Conservation (phyloP, 2,113 vertebrate genomes). For the Gorsachius goisagi region DNA sequence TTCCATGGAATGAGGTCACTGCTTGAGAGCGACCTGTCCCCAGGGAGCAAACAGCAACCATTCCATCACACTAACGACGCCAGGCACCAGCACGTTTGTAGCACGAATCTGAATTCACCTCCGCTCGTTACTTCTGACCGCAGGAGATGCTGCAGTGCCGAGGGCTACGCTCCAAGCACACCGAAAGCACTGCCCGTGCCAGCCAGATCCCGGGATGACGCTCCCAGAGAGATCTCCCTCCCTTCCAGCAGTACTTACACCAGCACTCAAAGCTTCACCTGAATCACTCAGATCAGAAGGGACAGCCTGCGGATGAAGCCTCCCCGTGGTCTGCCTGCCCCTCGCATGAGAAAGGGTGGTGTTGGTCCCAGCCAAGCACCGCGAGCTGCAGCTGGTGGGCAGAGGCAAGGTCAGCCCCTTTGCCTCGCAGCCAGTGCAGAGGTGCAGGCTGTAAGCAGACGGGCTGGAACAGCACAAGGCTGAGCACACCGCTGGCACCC, state of each 20-base stretch:
- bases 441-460: not conserved
- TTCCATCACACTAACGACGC: fast-evolving
- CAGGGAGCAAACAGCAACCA: not conserved
- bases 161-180: not conserved
- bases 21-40: not conserved
- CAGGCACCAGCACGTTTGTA: fast-evolving
- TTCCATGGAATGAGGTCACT: not conserved
- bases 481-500: not conserved
- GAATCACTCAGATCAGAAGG: not conserved
- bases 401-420: not conserved
- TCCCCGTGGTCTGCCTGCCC: not conserved
- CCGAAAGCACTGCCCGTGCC: not conserved
- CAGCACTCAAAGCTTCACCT: not conserved
- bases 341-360: not conserved
- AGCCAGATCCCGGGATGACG: not conserved
- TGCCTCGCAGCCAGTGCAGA: fast-evolving
- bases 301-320: not conserved
- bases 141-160: not conserved
- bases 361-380: fast-evolving
- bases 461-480: not conserved
- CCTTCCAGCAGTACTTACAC: not conserved
- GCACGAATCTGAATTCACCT: not conserved
- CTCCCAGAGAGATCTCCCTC: not conserved
- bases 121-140: not conserved
- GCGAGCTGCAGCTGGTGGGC: not conserved